A percentile compares a stretch with the other conserved stretches of the same genome.
These are phyloP conservation scores for Lagopus muta DNA, from an alignment of 2,113 vertebrate genomes.

Conservation along the genomic window DNA sequence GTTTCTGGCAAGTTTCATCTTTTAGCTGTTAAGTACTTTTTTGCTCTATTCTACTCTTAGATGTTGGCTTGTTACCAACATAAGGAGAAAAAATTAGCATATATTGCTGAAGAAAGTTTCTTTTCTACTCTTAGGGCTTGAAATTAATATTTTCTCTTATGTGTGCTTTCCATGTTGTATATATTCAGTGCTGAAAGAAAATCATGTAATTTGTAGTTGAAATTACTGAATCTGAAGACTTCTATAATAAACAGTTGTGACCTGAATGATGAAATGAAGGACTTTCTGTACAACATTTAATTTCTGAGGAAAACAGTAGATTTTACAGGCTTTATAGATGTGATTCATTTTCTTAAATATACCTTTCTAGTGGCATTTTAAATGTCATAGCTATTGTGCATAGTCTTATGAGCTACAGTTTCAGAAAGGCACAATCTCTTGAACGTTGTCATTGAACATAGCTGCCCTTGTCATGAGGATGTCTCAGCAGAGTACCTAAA, in stretches of 20 bases:
- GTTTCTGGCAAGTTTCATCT: not conserved
- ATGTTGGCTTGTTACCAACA: not conserved
- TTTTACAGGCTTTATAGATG: not conserved
- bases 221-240: not conserved
- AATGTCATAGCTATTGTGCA: not conserved
- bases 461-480: conserved; percentile 32
- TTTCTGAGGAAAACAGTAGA: not conserved
- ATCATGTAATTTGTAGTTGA: not conserved
- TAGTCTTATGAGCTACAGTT: not conserved
- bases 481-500: conserved; percentile 41
- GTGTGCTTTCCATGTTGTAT: not conserved
- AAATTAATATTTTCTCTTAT: not conserved
- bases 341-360: not conserved
- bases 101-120: not conserved
- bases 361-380: not conserved
- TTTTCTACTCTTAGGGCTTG: not conserved
- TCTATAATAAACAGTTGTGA: not conserved
- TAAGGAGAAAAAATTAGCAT: not conserved
- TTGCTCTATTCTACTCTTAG: not conserved
- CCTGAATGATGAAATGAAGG: not conserved
- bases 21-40: not conserved
- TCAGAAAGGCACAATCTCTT: conserved; percentile 10
- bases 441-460: not conserved
- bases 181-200: not conserved
- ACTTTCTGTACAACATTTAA: not conserved